A percentile compares a stretch with the other conserved stretches of the same genome.
These are phyloP conservation scores for Cephalotes varians DNA, from an alignment of 2,888 invertebrate species.

Conservation along the genomic window DNA sequence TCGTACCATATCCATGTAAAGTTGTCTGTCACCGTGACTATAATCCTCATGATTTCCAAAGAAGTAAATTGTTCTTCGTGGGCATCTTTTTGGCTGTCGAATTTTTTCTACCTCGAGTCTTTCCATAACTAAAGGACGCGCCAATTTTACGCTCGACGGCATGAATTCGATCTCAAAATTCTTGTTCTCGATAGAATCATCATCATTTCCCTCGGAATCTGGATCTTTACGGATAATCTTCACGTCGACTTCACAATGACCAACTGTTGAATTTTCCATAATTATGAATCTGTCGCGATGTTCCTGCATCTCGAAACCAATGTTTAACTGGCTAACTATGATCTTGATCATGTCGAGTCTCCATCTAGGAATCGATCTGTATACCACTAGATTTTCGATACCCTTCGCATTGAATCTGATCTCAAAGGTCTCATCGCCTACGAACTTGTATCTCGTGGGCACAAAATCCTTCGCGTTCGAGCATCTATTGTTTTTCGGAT, in stretches of 20 bases:
- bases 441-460: slow-evolving; percentile 41
- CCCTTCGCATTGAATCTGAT: slow-evolving; percentile 67
- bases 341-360: slow-evolving; percentile 67
- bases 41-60: slow-evolving; percentile 60
- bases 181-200: background rate
- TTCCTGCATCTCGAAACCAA: slow-evolving; percentile 58
- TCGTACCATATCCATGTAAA: slow-evolving; percentile 64
- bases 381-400: slow-evolving; percentile 70
- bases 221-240: slow-evolving; percentile 33
- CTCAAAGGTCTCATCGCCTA: slow-evolving; percentile 66
- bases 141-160: background rate
- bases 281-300: slow-evolving; percentile 48
- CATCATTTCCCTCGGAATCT: background rate
- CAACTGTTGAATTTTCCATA: slow-evolving; percentile 65
- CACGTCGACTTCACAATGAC: slow-evolving; percentile 64
- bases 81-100: slow-evolving; percentile 58
- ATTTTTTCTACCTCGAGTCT: slow-evolving; percentile 52
- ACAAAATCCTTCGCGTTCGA: slow-evolving; percentile 52
- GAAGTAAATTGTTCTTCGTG: slow-evolving; percentile 60
- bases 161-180: slow-evolving; percentile 54
- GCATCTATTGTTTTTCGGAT: slow-evolving; percentile 21
- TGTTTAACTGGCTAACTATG: slow-evolving; percentile 65
- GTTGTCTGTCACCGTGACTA: background rate
- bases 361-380: slow-evolving; percentile 65
- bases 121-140: background rate